Evolutionary conservation across 2,888 invertebrate genomes (phyloP).

Genomic region (Nowickia ferox): DNA sequence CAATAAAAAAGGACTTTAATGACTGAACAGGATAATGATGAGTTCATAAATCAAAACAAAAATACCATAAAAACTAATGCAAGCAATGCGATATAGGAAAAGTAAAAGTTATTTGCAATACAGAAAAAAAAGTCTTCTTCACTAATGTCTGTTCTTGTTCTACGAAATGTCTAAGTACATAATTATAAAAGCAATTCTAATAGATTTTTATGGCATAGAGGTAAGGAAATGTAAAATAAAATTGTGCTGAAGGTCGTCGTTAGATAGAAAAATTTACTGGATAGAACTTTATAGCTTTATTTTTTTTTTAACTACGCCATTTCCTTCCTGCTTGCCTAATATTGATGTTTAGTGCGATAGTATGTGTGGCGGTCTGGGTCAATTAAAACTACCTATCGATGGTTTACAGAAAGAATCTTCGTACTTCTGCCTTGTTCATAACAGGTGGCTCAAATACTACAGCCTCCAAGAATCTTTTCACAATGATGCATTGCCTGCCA

Average conservation of each 20-base stretch:
- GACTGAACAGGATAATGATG: slow-evolving; percentile 57
- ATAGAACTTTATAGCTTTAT: not conserved
- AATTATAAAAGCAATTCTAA: slow-evolving; percentile 4
- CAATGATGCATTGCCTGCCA: too few relatives aligned
- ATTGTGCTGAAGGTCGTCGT: not conserved
- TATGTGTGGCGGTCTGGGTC: too few relatives aligned
- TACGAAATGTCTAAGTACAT: not conserved
- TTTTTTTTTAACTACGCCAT: too few relatives aligned
- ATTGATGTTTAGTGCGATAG: too few relatives aligned
- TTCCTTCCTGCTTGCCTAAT: too few relatives aligned
- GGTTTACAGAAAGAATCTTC: too few relatives aligned
- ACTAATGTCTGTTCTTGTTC: not conserved
- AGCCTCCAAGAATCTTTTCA: too few relatives aligned
- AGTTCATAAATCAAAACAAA: slow-evolving; percentile 63
- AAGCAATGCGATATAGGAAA: slow-evolving; percentile 50
- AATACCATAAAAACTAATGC: slow-evolving; percentile 38
- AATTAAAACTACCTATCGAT: too few relatives aligned
- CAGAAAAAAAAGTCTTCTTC: not conserved
- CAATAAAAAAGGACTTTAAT: slow-evolving; percentile 61
- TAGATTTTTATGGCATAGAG: not conserved
- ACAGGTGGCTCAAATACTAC: too few relatives aligned
- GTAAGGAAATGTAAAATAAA: not conserved
- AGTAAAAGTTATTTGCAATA: slow-evolving; percentile 62
- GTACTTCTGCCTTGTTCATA: too few relatives aligned
- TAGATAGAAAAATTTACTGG: not conserved